Evolutionary conservation across 2,888 invertebrate genomes (phyloP).

Genomic region (Eupithecia centaureata): DNA sequence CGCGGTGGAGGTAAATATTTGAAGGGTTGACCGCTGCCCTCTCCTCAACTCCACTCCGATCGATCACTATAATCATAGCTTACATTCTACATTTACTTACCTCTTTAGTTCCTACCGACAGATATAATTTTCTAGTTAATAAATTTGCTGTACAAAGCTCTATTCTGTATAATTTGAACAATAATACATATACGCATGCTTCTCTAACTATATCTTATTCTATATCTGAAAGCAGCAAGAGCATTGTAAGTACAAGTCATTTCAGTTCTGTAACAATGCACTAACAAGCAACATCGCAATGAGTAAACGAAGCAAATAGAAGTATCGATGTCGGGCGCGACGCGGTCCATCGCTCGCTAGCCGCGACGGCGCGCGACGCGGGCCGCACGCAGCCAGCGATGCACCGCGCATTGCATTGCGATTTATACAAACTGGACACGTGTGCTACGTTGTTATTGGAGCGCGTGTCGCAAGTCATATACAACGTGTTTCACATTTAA

Average conservation of each 20-base stretch:
- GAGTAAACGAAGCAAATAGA: constrained; percentile 45
- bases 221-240: constrained; percentile 1
- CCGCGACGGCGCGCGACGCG: constrained; percentile 19
- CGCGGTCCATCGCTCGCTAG: constrained; percentile 43
- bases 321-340: constrained; percentile 23
- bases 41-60: constrained; percentile 55
- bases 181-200: not conserved
- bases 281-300: constrained; percentile 43
- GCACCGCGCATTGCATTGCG: constrained; percentile 57
- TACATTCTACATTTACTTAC: constrained; percentile 10
- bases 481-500: too few species aligned
- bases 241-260: constrained; percentile 19
- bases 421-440: constrained; percentile 50
- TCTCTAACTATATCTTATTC: not conserved
- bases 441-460: constrained; percentile 38
- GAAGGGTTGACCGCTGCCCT: constrained; percentile 43
- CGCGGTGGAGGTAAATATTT: constrained; percentile 63
- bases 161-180: not conserved
- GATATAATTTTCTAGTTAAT: not conserved
- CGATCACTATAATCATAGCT: constrained; percentile 47
- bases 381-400: constrained; percentile 44
- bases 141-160: not conserved
- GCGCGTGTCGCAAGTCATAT: too few species aligned
- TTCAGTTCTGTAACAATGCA: constrained; percentile 44
- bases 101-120: not conserved